phyloP scores from a whole-genome alignment of 2,113 vertebrate species.

The Cyprinodon brontotheroides region DNA sequence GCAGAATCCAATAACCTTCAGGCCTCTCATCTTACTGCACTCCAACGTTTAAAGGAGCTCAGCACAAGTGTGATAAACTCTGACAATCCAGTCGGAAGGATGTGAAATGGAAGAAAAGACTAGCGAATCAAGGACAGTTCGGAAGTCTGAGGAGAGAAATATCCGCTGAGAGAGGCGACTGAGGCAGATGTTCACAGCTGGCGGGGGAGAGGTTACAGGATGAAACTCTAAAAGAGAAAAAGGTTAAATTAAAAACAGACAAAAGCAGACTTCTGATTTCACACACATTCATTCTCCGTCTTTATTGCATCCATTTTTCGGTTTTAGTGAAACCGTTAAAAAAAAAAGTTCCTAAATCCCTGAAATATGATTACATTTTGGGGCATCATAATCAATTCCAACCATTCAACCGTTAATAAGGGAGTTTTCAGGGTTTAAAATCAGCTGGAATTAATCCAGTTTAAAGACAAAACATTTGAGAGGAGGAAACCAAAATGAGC shows the following conservation, averaged over 20 bases:
- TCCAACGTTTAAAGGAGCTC: constrained; percentile 5
- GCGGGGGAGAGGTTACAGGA: background rate
- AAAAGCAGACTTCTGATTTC: background rate
- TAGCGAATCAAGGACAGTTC: background rate
- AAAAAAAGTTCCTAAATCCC: no score
- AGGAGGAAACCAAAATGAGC: no score
- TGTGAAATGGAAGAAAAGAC: background rate
- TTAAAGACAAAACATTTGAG: no score
- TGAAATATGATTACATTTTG: no score
- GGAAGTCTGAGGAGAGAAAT: background rate
- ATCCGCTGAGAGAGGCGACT: background rate
- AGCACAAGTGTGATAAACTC: background rate
- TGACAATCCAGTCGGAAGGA: constrained; percentile 6
- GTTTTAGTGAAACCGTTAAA: no score
- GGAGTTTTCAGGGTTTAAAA: no score
- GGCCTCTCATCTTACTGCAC: background rate
- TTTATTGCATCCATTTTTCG: no score
- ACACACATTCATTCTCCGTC: background rate
- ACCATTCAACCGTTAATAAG: no score
- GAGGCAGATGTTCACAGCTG: background rate
- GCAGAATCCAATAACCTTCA: constrained; percentile 31
- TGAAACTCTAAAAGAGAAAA: background rate
- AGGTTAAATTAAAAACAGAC: background rate
- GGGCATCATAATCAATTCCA: no score
- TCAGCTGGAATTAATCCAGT: no score